A percentile compares a stretch with the other conserved stretches of the same genome.
These are phyloP conservation scores for Oreochromis grahami DNA, from an alignment of 2,797 vertebrate genomes.

Conservation along the genomic window DNA sequence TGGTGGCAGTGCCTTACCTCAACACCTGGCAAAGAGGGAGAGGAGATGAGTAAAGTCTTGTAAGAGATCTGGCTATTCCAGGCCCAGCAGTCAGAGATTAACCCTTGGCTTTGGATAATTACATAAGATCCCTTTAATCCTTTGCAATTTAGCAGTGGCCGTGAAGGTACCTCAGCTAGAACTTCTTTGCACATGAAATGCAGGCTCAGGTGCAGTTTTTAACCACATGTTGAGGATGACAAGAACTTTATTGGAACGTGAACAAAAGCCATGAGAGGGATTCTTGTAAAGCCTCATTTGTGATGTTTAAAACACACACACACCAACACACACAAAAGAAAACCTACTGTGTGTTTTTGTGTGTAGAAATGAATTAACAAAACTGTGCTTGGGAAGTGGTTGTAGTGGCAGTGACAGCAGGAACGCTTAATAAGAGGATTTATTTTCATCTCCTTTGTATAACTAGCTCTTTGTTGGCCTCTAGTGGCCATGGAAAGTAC, in stretches of 20 bases:
- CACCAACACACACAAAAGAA: not conserved
- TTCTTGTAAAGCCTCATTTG: not conserved
- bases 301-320: not conserved
- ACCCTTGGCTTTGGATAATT: slow-evolving; percentile 59
- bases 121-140: slow-evolving; percentile 72
- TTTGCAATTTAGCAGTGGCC: slow-evolving; percentile 38
- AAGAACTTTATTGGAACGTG: not conserved
- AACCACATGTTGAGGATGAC: not conserved
- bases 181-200: not conserved
- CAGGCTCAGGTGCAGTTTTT: not conserved
- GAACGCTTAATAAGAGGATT: not conserved
- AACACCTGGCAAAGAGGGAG: slow-evolving; percentile 14
- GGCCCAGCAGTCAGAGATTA: slow-evolving; percentile 69
- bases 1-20: not conserved
- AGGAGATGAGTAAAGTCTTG: slow-evolving; percentile 41
- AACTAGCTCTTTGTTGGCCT: not conserved
- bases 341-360: not conserved
- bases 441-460: not conserved
- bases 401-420: not conserved
- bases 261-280: not conserved
- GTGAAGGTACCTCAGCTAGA: not conserved
- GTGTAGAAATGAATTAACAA: not conserved
- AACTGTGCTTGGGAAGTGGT: not conserved
- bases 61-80: slow-evolving; percentile 64
- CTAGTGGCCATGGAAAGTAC: not conserved